Base-by-base conservation (phyloP, 1,140 invertebrate genomes). In the Drosophila lacteicornis region DNA sequence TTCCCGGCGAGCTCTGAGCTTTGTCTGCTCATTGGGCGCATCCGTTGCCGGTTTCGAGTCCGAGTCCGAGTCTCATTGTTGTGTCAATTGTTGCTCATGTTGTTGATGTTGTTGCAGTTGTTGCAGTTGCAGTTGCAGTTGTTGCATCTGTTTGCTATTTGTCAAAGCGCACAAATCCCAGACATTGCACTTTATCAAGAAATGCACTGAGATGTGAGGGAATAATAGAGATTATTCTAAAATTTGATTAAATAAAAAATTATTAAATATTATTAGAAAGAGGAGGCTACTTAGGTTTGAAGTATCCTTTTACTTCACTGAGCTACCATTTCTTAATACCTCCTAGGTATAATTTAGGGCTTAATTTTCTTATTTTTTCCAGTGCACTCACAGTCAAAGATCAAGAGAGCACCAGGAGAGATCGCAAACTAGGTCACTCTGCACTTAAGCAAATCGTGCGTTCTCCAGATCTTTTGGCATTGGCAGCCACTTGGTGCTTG, bases 1-100 rank as follows among this genome's bases (percentile, higher is more conserved):
- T 90, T 90, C 86, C 85, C 85, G 85, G 79, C 90, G 82, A 80
- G 85, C 85, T 82, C 81, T 90, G 79, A 80, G 85, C 85, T 90
- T 90, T 90, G 86, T 90, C 81, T 90, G 86, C 75, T 90, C 85
- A 90, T 90, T 90, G 85, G 85, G 85, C 85, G 85, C 85, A 90
- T 90, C 85, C 85, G 85, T 91, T 91, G 85, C 84, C 85, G 76
- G 85, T 71, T 73, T 70, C 59, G 58, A 36, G 43, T 33, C 40
- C 61, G 33, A 69, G 36, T 71, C 25, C 50, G 30, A 70, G 65
- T 49, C 82, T 90, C 85, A 90, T 90, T 90, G 85, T 90, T 90
- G 86, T 90, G 85, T 90, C 85, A 90, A 90, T 90, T 90, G 84
- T 90, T 81, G 80, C 74, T 57, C 78, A 66, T 88, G 83, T 62